Evolutionary conservation across 2,888 invertebrate genomes (phyloP).

Genomic region (Corbicula japonica): DNA sequence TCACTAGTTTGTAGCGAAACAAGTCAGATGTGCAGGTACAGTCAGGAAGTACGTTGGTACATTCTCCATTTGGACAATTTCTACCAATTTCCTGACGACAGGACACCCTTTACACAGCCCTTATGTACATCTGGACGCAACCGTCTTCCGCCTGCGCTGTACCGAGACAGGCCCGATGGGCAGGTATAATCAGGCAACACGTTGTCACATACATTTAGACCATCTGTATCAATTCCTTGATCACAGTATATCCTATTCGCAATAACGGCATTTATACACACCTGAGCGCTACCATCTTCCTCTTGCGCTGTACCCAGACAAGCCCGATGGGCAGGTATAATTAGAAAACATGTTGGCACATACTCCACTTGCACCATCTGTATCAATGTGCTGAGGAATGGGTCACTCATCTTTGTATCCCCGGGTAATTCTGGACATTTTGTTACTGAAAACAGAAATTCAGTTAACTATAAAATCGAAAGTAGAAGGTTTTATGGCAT

Average conservation of each 20-base stretch:
- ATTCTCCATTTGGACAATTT: no score
- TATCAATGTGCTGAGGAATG: conserved; percentile 67
- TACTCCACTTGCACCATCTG: conserved; percentile 71
- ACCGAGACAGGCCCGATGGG: conserved; percentile 58
- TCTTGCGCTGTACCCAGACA: conserved; percentile 55
- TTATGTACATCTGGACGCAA: conserved; percentile 55
- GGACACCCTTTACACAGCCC: background rate
- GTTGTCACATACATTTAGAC: conserved; percentile 39
- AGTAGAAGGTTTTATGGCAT: no score
- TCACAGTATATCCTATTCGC: background rate
- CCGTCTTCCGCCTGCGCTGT: conserved; percentile 55
- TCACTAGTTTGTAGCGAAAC: no score
- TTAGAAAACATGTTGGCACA: conserved; percentile 60
- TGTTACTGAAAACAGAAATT: conserved; percentile 70
- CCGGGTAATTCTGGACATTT: conserved; percentile 53
- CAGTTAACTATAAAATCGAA: no score
- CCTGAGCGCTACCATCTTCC: conserved; percentile 67
- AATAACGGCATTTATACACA: conserved; percentile 7
- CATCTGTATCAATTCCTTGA: background rate
- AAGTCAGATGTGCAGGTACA: no score
- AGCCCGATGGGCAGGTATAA: conserved; percentile 68
- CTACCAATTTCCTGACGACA: no score
- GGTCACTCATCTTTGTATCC: conserved; percentile 66
- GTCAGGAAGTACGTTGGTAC: no score
- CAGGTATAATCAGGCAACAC: conserved; percentile 54